These are phyloP conservation scores for Ophthalmolycus amberensis DNA, from an alignment of 2,113 vertebrate species.

Conservation along the genomic window DNA sequence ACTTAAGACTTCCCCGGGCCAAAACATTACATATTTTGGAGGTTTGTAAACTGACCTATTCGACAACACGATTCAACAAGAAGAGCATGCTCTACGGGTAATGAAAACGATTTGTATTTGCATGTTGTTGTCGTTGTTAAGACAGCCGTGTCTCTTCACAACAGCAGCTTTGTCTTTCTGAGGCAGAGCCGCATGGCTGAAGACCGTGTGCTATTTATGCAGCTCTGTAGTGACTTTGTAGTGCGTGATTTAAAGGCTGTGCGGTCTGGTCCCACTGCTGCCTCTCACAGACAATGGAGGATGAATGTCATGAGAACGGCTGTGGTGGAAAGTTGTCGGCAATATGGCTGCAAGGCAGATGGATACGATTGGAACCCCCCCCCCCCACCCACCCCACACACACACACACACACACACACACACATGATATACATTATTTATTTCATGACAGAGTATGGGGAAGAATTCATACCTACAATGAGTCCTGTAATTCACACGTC, in stretches of 20 bases:
- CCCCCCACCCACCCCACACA: too few relatives aligned
- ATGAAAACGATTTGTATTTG: slow-evolving; percentile 28
- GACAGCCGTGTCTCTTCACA: slow-evolving; percentile 38
- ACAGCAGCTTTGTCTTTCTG: slow-evolving; percentile 38
- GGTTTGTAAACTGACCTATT: slow-evolving; percentile 43
- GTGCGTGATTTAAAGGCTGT: slow-evolving; percentile 59
- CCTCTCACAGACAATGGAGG: slow-evolving; percentile 54
- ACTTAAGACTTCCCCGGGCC: slow-evolving; percentile 11
- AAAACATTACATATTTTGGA: background rate
- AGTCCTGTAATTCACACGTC: background rate
- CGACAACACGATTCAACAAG: slow-evolving; percentile 23
- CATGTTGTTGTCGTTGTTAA: slow-evolving; percentile 13
- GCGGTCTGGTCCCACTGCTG: slow-evolving; percentile 48
- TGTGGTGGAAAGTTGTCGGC: slow-evolving; percentile 55
- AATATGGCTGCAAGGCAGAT: slow-evolving; percentile 63
- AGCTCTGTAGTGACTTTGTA: slow-evolving; percentile 50
- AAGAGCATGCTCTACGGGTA: slow-evolving; percentile 1
- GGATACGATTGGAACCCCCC: slow-evolving; percentile 30
- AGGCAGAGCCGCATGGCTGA: slow-evolving; percentile 26
- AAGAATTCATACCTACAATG: slow-evolving; percentile 5
- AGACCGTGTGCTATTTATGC: slow-evolving; percentile 40
- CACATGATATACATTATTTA: slow-evolving; percentile 22
- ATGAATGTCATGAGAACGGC: slow-evolving; percentile 56
- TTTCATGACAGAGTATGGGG: slow-evolving; percentile 14
- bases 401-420: background rate